Conservation (phyloP, 2,797 vertebrate species). For the Muscicapa comitata region DNA sequence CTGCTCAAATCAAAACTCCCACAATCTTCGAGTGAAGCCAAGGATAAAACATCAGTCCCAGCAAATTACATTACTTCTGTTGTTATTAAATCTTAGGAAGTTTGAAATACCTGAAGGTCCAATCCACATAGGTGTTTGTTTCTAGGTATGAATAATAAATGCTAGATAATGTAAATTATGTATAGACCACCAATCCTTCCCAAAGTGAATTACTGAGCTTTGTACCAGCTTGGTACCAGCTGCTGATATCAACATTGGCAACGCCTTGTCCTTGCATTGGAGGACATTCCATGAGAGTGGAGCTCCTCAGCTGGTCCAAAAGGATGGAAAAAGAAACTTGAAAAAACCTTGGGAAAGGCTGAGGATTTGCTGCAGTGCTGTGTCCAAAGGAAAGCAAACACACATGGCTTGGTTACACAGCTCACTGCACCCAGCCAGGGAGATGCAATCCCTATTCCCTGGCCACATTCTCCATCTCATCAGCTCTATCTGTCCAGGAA, state of each 20-base stretch:
- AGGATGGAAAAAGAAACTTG: background rate
- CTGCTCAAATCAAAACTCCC: background rate
- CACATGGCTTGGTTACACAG: constrained; percentile 63
- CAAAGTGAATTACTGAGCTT: background rate
- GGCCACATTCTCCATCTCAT: constrained; percentile 33
- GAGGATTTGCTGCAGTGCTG: constrained; percentile 11
- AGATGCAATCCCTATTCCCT: background rate
- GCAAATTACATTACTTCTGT: background rate
- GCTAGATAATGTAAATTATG: background rate
- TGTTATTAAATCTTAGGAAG: background rate
- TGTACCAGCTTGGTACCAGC: background rate
- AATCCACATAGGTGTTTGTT: background rate
- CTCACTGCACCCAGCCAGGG: constrained; percentile 26
- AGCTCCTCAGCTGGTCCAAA: background rate
- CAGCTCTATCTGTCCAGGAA: constrained; percentile 37
- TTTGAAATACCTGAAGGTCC: background rate
- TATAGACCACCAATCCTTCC: background rate
- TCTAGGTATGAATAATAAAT: background rate
- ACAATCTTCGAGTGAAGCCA: background rate
- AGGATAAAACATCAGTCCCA: background rate
- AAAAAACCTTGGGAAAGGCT: background rate
- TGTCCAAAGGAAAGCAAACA: constrained; percentile 40
- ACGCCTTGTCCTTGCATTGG: background rate
- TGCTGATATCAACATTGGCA: background rate
- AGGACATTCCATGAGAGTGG: background rate